Evolutionary conservation across 1,140 invertebrate species (phyloP).

Genomic region (Ooceraea biroi): DNA sequence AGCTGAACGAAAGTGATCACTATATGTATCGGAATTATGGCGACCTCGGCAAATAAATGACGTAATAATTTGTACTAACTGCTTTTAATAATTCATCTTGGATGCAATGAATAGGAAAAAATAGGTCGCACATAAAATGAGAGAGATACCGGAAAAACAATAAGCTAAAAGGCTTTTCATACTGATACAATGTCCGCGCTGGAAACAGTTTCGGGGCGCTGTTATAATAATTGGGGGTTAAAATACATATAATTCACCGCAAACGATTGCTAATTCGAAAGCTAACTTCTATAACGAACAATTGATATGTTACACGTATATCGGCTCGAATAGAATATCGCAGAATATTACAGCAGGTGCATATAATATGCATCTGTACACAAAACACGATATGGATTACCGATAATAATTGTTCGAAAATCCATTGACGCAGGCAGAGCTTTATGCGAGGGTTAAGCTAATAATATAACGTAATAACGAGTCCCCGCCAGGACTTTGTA

Average conservation of each 20-base stretch:
- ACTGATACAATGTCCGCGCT: slow-evolving; percentile 1
- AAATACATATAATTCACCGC: slow-evolving; percentile 1
- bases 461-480: slow-evolving; percentile 41
- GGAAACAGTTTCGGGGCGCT: background rate
- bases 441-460: slow-evolving; percentile 54
- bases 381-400: slow-evolving; percentile 55
- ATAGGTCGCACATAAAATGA: slow-evolving; percentile 3
- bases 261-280: slow-evolving; percentile 38
- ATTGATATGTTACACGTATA: slow-evolving; percentile 41
- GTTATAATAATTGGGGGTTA: slow-evolving; percentile 39
- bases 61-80: background rate
- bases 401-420: slow-evolving; percentile 61
- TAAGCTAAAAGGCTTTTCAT: slow-evolving; percentile 6
- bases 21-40: background rate
- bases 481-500: background rate
- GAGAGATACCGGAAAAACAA: background rate
- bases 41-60: background rate
- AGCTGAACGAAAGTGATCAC: background rate
- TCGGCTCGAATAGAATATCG: slow-evolving; percentile 39
- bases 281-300: slow-evolving; percentile 32
- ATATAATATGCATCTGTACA: slow-evolving; percentile 49
- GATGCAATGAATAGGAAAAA: slow-evolving; percentile 10
- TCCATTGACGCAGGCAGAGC: slow-evolving; percentile 43
- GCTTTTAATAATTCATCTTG: slow-evolving; percentile 22
- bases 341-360: slow-evolving; percentile 33